phyloP scores from a whole-genome alignment of 2,797 vertebrate species.

The Platyrinchus mystaceus region DNA sequence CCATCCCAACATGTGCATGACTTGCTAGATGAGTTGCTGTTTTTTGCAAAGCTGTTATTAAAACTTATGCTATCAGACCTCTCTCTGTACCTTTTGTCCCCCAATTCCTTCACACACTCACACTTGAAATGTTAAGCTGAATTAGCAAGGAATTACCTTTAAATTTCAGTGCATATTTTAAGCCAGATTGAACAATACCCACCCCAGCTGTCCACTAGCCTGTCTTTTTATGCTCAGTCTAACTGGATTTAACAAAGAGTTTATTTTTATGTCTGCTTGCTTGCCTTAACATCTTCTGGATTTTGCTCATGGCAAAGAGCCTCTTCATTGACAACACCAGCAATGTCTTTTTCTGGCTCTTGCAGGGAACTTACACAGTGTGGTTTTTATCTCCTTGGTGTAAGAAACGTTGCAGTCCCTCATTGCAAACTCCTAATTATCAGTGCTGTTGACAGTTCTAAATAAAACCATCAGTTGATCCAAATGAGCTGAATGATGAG shows the following conservation, averaged over 20 bases:
- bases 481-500: background rate
- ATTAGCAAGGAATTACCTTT: background rate
- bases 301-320: background rate
- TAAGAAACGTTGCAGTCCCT: background rate
- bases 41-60: background rate
- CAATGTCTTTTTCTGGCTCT: background rate
- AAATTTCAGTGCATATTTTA: background rate
- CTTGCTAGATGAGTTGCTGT: background rate
- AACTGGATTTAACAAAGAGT: background rate
- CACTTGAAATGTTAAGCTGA: background rate
- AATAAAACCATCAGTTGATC: background rate
- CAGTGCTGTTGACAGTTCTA: background rate
- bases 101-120: background rate
- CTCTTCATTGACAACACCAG: background rate
- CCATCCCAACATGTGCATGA: rapidly evolving
- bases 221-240: background rate
- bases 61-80: rapidly evolving
- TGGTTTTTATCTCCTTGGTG: background rate
- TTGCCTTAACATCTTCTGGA: background rate
- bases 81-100: background rate
- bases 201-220: background rate
- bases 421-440: background rate
- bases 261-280: background rate
- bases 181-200: background rate
- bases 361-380: background rate